Conservation (phyloP, 64 coral and sea anemone species). For the Cladopsammia gracilis region DNA sequence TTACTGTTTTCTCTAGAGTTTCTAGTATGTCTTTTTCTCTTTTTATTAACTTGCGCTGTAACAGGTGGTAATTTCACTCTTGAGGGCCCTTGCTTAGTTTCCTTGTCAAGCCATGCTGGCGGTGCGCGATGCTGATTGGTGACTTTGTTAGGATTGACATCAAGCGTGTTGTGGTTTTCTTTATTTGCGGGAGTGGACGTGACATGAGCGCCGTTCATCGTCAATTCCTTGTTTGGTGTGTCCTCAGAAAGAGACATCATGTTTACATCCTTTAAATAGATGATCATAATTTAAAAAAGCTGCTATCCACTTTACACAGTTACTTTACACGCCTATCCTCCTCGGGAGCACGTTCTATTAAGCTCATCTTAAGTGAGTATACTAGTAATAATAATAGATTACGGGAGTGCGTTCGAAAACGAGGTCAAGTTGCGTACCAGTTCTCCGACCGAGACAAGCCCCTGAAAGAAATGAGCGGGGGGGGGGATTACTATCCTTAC, state of each 20-base stretch:
- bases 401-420: too few relatives aligned
- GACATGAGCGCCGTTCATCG: neutral
- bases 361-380: too few relatives aligned
- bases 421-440: too few relatives aligned
- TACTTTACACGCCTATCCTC: too few relatives aligned
- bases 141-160: neutral
- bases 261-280: neutral
- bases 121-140: neutral
- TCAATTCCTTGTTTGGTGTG: neutral
- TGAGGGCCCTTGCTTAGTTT: neutral
- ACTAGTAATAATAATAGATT: too few relatives aligned
- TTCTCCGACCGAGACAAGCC: too few relatives aligned
- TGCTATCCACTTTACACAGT: too few relatives aligned
- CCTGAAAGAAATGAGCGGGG: too few relatives aligned
- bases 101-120: constrained; percentile 13
- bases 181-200: neutral
- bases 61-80: constrained; percentile 29
- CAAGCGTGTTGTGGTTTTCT: neutral
- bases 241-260: neutral
- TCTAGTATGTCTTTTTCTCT: neutral
- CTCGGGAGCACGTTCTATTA: too few relatives aligned
- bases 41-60: neutral
- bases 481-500: too few relatives aligned
- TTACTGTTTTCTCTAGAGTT: neutral
- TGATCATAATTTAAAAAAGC: neutral